Evolutionary conservation across 1,140 invertebrate species (phyloP), one percentile per base, ranked within the genome.

Genomic region (Matsumurasca onukii): DNA sequence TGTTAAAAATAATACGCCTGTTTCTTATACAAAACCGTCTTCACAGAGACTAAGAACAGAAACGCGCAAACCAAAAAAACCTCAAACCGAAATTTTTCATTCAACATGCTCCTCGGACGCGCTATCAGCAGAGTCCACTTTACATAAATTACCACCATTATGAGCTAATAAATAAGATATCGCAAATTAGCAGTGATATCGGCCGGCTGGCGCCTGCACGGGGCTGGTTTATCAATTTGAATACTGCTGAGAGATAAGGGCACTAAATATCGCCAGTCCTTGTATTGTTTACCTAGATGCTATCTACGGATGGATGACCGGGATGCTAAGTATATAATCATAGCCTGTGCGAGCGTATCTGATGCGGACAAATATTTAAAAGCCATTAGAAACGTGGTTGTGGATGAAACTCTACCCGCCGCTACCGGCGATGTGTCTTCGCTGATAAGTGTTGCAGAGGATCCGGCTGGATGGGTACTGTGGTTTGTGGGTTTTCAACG

Each of bases 101-200:
- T 17, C 34, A 39, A 39, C 34, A 39, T 39, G 17, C 34, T 17
- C 34, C n/a, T n/a, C 39, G 22, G 12, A 12, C 12, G 12, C 12
- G 49, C 5, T 52, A 52, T 52, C 49, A 20, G 12, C 12, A 5
- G 22, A 24, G 22, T 12, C 9, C 49, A 52, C 49, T 52, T 52
- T 52, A n/a, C 49, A 52, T 52, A 52, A 52, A 52, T 52, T 52
- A 52, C 49, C 22, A 20, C 12, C 22, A 52, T 52, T 52, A 52
- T 52, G 22, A 52, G 22, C 49, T 52, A 52, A 52, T 52, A 52
- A 52, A 52, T 52, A 52, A 52, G 49, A 52, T 52, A 52, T 52
- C 49, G 49, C 49, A 52, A 52, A 52, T 52, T 52, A 52, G 22
- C 49, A 52, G 49, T 52, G 49, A 52, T 52, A 52, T 20, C 9